Evolutionary conservation across 92 coral and sea anemone genomes (phyloP), one percentile per base, ranked within the genome.

Genomic region (Diadumene lineata): DNA sequence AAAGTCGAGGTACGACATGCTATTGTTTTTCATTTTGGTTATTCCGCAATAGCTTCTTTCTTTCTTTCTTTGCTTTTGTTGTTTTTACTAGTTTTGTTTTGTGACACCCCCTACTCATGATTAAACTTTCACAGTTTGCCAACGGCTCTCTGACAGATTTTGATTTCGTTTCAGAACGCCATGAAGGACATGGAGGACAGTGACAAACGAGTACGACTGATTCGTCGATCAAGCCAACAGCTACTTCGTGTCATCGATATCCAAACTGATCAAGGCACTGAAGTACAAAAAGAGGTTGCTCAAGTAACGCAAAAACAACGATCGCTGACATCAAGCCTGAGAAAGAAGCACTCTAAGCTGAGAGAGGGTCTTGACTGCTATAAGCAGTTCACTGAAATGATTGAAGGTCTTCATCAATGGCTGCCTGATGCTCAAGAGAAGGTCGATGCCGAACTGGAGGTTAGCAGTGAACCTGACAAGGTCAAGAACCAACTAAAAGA

Each of bases 1-100:
- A 94, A 94, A 82, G 89, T 94, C 34, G 97, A 94, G 79, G 98
- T 94, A 86, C 75, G 88, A n/a, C n/a, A n/a, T n/a, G n/a, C n/a
- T n/a, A n/a, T n/a, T n/a, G n/a, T n/a, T n/a, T n/a, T n/a, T n/a
- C n/a, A n/a, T 83, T 28, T 18, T 28, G 6, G 13, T 38, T 38
- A 13, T 38, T 38, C 6, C 7, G 6, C 13, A 13, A 38, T 38
- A 38, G 44, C 25, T 21, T 63, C 26, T 63, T 28, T 33, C 48
- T 38, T 38, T 38, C 48, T 38, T 38, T 6, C 48, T 4, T 38
- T 4, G 48, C n/a, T n/a, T n/a, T 17, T 28, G 0, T 2, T 68
- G 29, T 70, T 25, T n/a, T 55, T 55, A 9, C 17, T 44, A 17
- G 17, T 9, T 8, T 44, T 44, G 17, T n/a, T n/a, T n/a, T n/a